Evolutionary conservation across 2,888 invertebrate species (phyloP).

Genomic region (Griposia aprilina): DNA sequence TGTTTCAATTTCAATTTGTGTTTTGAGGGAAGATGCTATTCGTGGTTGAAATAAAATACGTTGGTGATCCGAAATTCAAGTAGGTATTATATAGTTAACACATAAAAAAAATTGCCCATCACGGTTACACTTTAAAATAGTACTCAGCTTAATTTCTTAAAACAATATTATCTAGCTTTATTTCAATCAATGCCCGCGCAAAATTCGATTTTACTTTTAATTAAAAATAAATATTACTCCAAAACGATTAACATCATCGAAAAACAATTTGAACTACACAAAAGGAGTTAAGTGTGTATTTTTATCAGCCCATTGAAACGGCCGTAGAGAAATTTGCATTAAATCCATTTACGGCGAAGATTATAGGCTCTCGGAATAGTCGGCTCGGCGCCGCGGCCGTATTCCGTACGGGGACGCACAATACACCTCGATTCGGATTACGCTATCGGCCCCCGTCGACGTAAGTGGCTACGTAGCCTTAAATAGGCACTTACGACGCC

Average conservation of each 20-base stretch:
- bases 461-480: slow-evolving; percentile 85
- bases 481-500: slow-evolving; percentile 87
- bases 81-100: neutral
- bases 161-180: neutral
- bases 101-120: neutral
- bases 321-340: slow-evolving; percentile 84
- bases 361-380: slow-evolving; percentile 83
- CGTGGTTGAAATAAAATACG: neutral
- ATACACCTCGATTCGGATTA: slow-evolving; percentile 87
- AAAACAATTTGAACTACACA: slow-evolving; percentile 80
- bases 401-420: slow-evolving; percentile 80
- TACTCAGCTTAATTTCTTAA: neutral
- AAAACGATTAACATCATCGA: slow-evolving; percentile 61
- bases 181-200: neutral
- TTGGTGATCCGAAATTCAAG: neutral
- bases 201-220: neutral
- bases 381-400: slow-evolving; percentile 75
- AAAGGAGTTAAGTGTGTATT: slow-evolving; percentile 79
- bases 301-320: slow-evolving; percentile 83
- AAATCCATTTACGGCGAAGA: slow-evolving; percentile 86
- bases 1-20: slow-evolving; percentile 51
- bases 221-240: slow-evolving; percentile 16
- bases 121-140: neutral
- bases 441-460: slow-evolving; percentile 83
- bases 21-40: slow-evolving; percentile 17